A percentile compares a stretch with the other conserved stretches of the same genome.
phyloP scores from a whole-genome alignment of 2,113 vertebrate species.

The Ia io region DNA sequence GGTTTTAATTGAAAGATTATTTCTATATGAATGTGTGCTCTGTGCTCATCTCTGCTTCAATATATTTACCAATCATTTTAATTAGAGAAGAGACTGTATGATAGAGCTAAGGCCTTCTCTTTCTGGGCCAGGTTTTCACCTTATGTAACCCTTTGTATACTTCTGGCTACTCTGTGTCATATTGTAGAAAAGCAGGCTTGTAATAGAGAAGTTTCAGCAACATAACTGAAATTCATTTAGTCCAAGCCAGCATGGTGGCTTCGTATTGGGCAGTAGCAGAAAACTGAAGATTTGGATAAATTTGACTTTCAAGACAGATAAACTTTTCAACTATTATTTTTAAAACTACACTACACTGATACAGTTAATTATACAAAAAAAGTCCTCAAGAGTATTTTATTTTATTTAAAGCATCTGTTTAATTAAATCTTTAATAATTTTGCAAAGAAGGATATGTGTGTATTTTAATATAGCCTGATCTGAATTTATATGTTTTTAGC shows the following conservation, averaged over 20 bases:
- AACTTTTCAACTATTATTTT: constrained; percentile 45
- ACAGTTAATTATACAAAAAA: constrained; percentile 10
- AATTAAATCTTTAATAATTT: constrained; percentile 71
- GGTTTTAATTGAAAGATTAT: constrained; percentile 29
- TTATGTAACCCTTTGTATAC: constrained; percentile 20
- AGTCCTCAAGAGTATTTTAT: constrained; percentile 42
- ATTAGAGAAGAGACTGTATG: neutral
- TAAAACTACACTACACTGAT: constrained; percentile 55
- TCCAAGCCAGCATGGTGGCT: neutral
- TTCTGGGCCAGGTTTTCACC: constrained; percentile 7
- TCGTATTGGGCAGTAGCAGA: neutral
- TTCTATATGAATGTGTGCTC: constrained; percentile 28
- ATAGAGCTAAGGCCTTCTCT: neutral
- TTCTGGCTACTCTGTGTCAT: neutral
- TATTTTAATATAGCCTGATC: constrained; percentile 66
- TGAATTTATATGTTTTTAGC: constrained; percentile 70
- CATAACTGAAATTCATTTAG: neutral
- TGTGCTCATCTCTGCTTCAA: constrained; percentile 12
- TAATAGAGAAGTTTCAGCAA: neutral
- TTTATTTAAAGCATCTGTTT: constrained; percentile 74
- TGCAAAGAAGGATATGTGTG: constrained; percentile 69
- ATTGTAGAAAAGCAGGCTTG: neutral
- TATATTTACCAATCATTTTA: constrained; percentile 9
- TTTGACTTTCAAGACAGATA: constrained; percentile 12
- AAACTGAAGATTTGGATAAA: neutral